These are phyloP conservation scores for Pomacea maculata DNA, from an alignment of 1,140 invertebrate species.

Conservation along the genomic window DNA sequence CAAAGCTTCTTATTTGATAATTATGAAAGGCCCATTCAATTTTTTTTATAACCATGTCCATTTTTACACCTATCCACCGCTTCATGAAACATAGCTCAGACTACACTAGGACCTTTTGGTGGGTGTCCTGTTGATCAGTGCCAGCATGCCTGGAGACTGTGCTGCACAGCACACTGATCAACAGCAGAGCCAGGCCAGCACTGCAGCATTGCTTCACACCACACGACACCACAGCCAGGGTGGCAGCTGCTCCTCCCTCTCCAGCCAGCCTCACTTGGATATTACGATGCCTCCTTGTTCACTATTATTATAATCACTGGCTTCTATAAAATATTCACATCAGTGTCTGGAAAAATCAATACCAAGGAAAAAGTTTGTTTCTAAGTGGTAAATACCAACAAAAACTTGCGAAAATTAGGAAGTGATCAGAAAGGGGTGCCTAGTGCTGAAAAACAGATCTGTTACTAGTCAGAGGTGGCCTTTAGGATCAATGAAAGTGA, in stretches of 20 bases:
- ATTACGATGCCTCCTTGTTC: constrained; percentile 11
- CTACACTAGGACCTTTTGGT: too few relatives aligned
- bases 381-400: neutral
- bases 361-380: constrained; percentile 21
- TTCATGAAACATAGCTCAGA: too few relatives aligned
- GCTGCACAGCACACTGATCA: too few relatives aligned
- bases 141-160: too few relatives aligned
- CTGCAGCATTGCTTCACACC: too few relatives aligned
- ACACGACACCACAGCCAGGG: neutral
- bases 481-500: constrained; percentile 22
- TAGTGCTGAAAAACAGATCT: neutral
- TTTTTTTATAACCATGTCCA: too few relatives aligned
- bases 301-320: constrained; percentile 24
- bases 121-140: too few relatives aligned
- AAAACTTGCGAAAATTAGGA: constrained; percentile 5
- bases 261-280: constrained; percentile 17
- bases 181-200: too few relatives aligned
- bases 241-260: constrained; percentile 3
- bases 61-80: too few relatives aligned
- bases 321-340: constrained; percentile 26
- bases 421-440: neutral
- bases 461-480: too few relatives aligned
- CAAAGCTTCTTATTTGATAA: too few relatives aligned
- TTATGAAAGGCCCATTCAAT: too few relatives aligned
- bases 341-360: constrained; percentile 16